Evolutionary conservation across 2,888 invertebrate species (phyloP).

Genomic region (Lasioglossum lativentre): DNA sequence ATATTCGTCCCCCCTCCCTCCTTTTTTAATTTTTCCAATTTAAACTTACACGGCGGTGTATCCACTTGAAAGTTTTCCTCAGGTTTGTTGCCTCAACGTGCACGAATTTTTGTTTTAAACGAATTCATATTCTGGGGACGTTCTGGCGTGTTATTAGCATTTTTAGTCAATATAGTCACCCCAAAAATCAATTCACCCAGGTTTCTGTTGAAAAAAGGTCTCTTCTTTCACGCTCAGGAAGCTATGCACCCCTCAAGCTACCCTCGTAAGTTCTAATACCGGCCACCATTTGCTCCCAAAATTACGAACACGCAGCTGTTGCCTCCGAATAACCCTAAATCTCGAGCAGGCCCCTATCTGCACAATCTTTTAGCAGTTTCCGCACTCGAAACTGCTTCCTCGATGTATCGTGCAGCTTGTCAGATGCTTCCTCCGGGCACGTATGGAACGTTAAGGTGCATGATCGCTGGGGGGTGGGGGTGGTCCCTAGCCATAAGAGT

Average conservation of each 20-base stretch:
- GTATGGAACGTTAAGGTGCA: neutral
- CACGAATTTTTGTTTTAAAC: neutral
- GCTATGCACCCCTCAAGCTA: neutral
- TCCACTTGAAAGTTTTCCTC: neutral
- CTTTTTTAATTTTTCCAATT: no score
- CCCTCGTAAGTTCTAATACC: neutral
- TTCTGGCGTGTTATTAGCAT: neutral
- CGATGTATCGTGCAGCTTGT: neutral
- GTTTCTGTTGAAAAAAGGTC: neutral
- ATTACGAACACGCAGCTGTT: slow-evolving; percentile 1
- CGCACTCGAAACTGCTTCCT: neutral
- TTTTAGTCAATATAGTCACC: neutral
- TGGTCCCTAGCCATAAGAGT: no score
- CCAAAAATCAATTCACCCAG: neutral
- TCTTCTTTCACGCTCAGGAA: neutral
- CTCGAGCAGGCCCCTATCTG: neutral
- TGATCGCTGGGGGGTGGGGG: no score
- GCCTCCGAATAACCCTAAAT: neutral
- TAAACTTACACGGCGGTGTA: no score
- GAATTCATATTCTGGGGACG: neutral
- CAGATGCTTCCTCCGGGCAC: neutral
- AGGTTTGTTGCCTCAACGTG: neutral
- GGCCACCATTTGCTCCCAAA: neutral
- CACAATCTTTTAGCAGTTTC: slow-evolving; percentile 8
- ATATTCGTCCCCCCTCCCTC: no score